Conservation (phyloP, 1,140 invertebrate species). For the Proctacanthus coquilletti region DNA sequence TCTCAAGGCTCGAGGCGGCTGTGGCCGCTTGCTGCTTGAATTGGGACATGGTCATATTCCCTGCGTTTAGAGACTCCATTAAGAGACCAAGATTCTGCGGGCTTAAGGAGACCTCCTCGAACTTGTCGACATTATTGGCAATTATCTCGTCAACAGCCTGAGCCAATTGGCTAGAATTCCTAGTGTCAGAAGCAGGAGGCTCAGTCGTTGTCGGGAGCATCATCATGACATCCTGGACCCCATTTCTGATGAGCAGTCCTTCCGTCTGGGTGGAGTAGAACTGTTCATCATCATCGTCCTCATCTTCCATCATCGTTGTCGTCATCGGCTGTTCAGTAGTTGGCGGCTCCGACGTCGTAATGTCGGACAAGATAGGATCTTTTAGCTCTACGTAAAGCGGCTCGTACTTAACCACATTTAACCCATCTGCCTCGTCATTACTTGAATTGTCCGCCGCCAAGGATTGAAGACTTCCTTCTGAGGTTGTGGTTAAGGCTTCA, state of each 20-base stretch:
- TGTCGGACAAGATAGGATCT: conserved; percentile 7
- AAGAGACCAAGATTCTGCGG: no score
- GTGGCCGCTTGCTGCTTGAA: conserved; percentile 30
- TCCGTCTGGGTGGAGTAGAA: no score
- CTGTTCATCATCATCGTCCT: conserved; percentile 5
- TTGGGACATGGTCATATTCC: conserved; percentile 24
- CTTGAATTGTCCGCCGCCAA: neutral
- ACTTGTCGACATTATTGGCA: no score
- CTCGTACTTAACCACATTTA: conserved; percentile 14
- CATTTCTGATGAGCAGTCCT: no score
- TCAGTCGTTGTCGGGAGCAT: neutral
- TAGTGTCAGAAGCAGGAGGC: no score
- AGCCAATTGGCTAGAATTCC: no score
- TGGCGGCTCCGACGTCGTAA: neutral
- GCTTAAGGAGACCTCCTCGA: no score
- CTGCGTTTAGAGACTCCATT: no score
- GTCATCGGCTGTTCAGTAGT: conserved; percentile 2
- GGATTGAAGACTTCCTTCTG: neutral
- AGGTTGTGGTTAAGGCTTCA: neutral
- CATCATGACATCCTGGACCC: no score
- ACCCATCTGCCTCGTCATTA: neutral
- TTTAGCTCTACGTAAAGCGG: conserved; percentile 12
- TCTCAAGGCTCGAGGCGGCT: conserved; percentile 26
- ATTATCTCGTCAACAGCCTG: no score
- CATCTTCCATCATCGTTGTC: conserved; percentile 8